Evolutionary conservation across 2,888 invertebrate species (phyloP), one percentile per base, ranked within the genome.

Genomic region (Gymnosoma rotundatum): DNA sequence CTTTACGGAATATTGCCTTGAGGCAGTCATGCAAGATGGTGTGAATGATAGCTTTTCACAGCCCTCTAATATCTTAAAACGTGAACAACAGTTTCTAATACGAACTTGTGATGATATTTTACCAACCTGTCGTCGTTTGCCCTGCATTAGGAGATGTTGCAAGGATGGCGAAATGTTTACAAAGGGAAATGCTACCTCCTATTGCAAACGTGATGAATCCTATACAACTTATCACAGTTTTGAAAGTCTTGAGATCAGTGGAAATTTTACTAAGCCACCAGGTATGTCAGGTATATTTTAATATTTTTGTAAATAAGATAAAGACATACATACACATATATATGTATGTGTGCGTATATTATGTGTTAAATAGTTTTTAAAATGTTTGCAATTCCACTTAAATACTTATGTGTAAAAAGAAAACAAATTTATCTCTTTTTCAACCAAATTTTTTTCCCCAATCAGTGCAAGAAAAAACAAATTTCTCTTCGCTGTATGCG

Each of bases 91-190:
- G 25, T 87, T 75, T 84, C 56, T 87, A 36, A 84, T 91, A 42
- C 88, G 90, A 6, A 86, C 87, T 3, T 91, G 91, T 73, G 88
- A 89, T 67, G 83, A 83, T 9, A 70, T 83, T 18, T 18, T 82
- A 8, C 56, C 78, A 9, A 85, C 89, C 6, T 91, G 91, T 75
- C 83, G 88, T n/a, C 76, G 74, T 0, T 82, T 92, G 12, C 90
- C 92, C 0, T 92, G 92, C 79, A 86, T 92, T 21, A 87, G 91
- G 42, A 88, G 89, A 73, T 92, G 92, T 78, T 92, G 92, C 76
- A 86, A 85, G 14, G 89, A 90, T 74, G 89, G 90, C n/a, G 89
- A 91, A 86, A 88, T 90, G 45, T 89, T 88, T 78, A 84, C 87
- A 8, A 88, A 89, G 61, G 86, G 87, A 16, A 91, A 91, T 86